Evolutionary conservation across 2,113 vertebrate genomes (phyloP).

Genomic region (Menura novaehollandiae): DNA sequence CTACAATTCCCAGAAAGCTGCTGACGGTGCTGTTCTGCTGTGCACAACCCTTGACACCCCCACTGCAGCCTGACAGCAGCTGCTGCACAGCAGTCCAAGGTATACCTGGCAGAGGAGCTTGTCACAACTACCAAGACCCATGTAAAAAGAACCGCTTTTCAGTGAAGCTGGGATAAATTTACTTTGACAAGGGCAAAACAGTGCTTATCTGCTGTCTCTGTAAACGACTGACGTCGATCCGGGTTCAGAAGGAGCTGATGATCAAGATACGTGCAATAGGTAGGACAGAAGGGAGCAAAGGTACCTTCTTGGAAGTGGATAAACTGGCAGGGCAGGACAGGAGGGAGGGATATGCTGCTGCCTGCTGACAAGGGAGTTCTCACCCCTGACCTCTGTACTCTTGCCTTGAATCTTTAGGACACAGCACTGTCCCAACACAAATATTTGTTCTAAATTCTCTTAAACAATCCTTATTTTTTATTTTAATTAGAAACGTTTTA

Average conservation of each 20-base stretch:
- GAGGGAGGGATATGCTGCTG: background rate
- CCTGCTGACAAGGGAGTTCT: constrained; percentile 14
- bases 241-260: background rate
- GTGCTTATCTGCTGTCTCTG: background rate
- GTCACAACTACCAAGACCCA: background rate
- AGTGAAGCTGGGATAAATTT: background rate
- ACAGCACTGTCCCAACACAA: background rate
- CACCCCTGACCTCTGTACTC: constrained; percentile 32
- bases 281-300: background rate
- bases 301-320: background rate
- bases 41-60: background rate
- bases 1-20: background rate
- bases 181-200: background rate
- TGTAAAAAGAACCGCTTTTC: background rate
- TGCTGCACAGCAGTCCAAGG: background rate
- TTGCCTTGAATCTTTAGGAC: background rate
- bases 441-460: constrained; percentile 35
- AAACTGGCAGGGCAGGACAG: background rate
- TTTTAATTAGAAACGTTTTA: background rate
- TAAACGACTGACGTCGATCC: background rate
- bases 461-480: background rate
- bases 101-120: background rate
- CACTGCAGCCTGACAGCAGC: background rate
- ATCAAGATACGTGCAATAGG: background rate
- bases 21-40: background rate